phyloP scores from a whole-genome alignment of 2,888 invertebrate genomes.

The Myopa tessellatipennis region DNA sequence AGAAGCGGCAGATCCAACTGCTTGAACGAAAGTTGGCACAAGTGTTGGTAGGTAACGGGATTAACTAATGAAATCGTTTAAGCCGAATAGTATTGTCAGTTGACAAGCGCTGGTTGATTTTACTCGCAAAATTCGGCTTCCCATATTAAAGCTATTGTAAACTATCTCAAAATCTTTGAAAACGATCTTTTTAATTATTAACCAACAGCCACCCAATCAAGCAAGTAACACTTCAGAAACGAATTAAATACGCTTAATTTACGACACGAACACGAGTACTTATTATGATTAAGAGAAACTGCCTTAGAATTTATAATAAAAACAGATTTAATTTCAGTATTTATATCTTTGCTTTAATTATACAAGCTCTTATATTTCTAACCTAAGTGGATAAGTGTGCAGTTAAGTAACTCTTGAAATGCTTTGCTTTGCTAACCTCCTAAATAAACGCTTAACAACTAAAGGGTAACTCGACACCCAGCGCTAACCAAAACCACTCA shows the following conservation, averaged over 20 bases:
- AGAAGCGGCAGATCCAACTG: slow-evolving; percentile 80
- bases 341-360: slow-evolving; percentile 1
- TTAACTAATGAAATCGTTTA: background rate
- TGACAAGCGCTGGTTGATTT: background rate
- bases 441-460: slow-evolving; percentile 30
- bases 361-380: slow-evolving; percentile 2
- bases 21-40: slow-evolving; percentile 82
- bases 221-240: background rate
- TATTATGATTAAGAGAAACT: background rate
- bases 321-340: background rate
- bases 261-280: background rate
- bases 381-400: background rate
- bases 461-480: slow-evolving; percentile 41
- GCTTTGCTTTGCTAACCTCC: slow-evolving; percentile 26
- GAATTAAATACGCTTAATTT: background rate
- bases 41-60: slow-evolving; percentile 69
- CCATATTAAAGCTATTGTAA: too few species aligned
- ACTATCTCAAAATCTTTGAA: too few species aligned
- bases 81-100: background rate
- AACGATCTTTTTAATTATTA: too few species aligned
- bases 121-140: too few species aligned
- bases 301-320: background rate
- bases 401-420: slow-evolving; percentile 12
- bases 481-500: slow-evolving; percentile 53
- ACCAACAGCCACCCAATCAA: background rate